Evolutionary conservation across 2,888 invertebrate species (phyloP), one percentile per base, ranked within the genome.

Genomic region (Protonemura montana): DNA sequence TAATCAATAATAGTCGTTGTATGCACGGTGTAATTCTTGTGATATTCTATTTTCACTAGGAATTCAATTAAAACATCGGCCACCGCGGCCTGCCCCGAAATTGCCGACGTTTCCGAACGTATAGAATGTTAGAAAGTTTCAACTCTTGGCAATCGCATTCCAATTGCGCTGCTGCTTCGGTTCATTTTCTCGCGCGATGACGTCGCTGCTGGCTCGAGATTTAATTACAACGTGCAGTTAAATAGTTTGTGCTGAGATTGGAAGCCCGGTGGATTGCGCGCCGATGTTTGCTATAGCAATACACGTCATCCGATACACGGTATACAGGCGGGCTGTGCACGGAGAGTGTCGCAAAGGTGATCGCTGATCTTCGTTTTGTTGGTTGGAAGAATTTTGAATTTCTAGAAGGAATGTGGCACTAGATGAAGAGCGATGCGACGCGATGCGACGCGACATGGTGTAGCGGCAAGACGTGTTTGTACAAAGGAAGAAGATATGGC

Each of bases 11-110:
- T 76, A 81, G 7, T 59, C 59, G 27, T 10, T 84, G 76, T 84
- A 26, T 83, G 35, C 29, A 76, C 76, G 76, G 16, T 42, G 29
- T 85, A 86, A 86, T 77, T 86, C 86, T 84, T 42, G 80, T 26
- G 59, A 28, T n/a, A 30, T 35, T 84, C 86, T 80, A 85, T 78
- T 86, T 84, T 85, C 86, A 86, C 81, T 21, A 27, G 86, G 86
- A 86, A 86, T 86, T 86, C 86, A 86, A 86, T 86, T 85, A 86
- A 86, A 86, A 86, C 86, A 86, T 85, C 86, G 78, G 85, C 85
- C 81, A 41, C 81, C 59, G 59, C 41, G 81, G 30, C 16, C 59
- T 59, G 6, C 84, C n/a, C 76, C 84, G 76, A 42, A 59, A 84
- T 35, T 35, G 30, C 84, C 81, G 81, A 59, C 29, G 25, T 16